Conservation (phyloP, 2,888 invertebrate genomes). For the Lycophotia porphyrea region DNA sequence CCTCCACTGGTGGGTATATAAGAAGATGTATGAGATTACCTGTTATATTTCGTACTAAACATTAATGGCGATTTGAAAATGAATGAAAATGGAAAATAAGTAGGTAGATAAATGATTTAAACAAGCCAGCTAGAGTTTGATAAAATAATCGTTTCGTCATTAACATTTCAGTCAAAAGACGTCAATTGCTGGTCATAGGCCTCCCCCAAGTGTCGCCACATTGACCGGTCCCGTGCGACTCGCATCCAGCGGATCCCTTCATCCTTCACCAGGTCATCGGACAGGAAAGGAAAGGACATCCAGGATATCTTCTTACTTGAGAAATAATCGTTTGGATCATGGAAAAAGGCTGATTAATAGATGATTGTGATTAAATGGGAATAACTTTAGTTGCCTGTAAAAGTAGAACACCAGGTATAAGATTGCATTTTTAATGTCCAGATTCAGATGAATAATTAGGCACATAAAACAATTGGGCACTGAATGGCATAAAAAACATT, state of each 20-base stretch:
- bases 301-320: no score
- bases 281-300: no score
- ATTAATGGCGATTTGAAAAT: slow-evolving; percentile 56
- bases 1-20: slow-evolving; percentile 67
- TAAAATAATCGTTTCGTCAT: background rate
- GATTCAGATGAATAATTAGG: background rate
- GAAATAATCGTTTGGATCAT: background rate
- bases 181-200: no score
- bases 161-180: no score
- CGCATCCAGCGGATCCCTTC: no score
- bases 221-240: no score
- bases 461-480: no score
- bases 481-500: background rate
- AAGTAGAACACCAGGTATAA: background rate
- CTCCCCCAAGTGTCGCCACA: no score
- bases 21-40: slow-evolving; percentile 78
- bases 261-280: no score
- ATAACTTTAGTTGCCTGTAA: background rate
- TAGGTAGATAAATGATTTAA: background rate
- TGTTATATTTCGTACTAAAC: slow-evolving; percentile 62
- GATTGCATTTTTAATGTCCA: background rate
- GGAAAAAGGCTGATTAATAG: background rate
- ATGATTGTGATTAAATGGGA: background rate
- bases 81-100: background rate
- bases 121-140: background rate